Conservation (phyloP, 2,113 vertebrate species). For the Geothlypis trichas region DNA sequence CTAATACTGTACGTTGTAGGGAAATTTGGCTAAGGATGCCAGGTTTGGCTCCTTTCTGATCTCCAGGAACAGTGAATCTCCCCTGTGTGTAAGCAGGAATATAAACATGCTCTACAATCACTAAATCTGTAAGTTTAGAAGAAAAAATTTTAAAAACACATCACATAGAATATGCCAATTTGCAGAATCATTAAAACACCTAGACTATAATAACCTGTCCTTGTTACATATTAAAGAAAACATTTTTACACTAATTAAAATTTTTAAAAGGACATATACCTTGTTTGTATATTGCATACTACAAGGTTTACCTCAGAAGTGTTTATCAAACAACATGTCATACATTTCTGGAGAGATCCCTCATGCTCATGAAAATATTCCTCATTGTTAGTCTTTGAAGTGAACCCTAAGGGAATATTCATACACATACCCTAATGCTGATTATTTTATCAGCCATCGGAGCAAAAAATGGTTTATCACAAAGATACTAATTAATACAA, state of each 20-base stretch:
- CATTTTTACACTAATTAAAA: not conserved
- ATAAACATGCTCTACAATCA: not conserved
- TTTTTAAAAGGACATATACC: not conserved
- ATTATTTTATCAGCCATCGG: slow-evolving; percentile 48
- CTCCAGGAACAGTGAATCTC: not conserved
- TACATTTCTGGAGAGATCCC: slow-evolving; percentile 31
- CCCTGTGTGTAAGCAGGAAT: not conserved
- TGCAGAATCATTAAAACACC: not conserved
- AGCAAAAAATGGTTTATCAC: slow-evolving; percentile 47
- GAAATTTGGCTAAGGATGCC: not conserved
- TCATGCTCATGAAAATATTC: not conserved
- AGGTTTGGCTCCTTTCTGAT: not conserved
- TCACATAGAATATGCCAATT: not conserved
- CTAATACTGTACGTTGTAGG: not conserved
- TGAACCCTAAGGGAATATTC: slow-evolving; percentile 29
- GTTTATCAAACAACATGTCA: slow-evolving; percentile 49
- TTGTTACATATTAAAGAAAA: not conserved
- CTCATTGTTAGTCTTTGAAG: slow-evolving; percentile 56
- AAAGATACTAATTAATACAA: slow-evolving; percentile 55
- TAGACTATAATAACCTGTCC: not conserved
- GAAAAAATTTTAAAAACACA: not conserved
- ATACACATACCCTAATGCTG: not conserved
- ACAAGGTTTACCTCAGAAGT: slow-evolving; percentile 6
- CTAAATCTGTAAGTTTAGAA: not conserved
- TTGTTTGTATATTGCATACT: not conserved